phyloP scores from a whole-genome alignment of 2,113 vertebrate genomes.

The Octodon degus region DNA sequence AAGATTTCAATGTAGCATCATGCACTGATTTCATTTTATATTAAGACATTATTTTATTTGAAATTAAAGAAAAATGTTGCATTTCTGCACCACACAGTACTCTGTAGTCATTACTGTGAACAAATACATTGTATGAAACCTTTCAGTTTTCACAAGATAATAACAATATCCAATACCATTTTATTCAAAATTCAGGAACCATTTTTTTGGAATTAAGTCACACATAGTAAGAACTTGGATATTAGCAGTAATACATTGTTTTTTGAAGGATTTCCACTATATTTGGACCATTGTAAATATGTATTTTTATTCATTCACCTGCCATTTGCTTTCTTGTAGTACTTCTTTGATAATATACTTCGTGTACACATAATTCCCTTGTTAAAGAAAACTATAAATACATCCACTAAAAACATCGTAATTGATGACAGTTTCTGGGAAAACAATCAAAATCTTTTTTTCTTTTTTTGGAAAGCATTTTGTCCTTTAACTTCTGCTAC shows the following conservation, averaged over 20 bases:
- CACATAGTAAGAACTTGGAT: slow-evolving; percentile 33
- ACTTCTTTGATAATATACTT: slow-evolving; percentile 2
- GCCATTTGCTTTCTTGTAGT: neutral
- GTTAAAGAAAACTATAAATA: slow-evolving; percentile 28
- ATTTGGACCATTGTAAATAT: slow-evolving; percentile 48
- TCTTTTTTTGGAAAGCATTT: slow-evolving; percentile 11
- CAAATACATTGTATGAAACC: neutral
- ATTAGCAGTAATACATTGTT: neutral
- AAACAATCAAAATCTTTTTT: slow-evolving; percentile 65
- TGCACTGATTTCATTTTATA: neutral
- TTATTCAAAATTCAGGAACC: neutral
- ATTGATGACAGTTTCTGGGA: slow-evolving; percentile 62
- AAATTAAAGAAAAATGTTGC: neutral
- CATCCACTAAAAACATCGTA: slow-evolving; percentile 18
- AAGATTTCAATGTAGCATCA: neutral
- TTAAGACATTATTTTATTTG: slow-evolving; percentile 1
- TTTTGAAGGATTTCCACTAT: slow-evolving; percentile 24
- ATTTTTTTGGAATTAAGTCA: neutral
- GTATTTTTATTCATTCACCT: slow-evolving; percentile 49
- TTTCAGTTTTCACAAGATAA: neutral
- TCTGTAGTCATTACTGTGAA: neutral
- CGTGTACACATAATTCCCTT: neutral
- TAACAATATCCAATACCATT: neutral
- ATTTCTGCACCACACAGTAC: slow-evolving; percentile 15
- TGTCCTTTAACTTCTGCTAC: slow-evolving; percentile 52